A percentile compares a stretch with the other conserved stretches of the same genome.
Conservation (phyloP, 2,113 vertebrate species). For the Vidua chalybeata region DNA sequence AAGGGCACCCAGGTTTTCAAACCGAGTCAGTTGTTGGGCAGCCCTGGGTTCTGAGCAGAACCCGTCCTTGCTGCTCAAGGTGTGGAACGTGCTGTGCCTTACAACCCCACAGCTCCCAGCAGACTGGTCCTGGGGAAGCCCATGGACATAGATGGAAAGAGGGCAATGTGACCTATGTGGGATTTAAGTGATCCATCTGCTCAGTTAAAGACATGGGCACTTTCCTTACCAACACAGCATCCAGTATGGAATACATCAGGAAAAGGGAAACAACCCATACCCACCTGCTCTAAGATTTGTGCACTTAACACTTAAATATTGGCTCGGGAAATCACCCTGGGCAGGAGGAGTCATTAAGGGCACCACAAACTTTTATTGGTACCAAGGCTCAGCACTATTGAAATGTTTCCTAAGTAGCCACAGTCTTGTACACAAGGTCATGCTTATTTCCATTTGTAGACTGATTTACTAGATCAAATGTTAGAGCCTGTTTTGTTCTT, state of each 20-base stretch:
- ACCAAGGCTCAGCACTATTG: neutral
- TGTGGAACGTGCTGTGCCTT: fast-evolving
- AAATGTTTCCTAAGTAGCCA: neutral
- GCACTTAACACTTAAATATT: neutral
- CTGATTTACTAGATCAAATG: neutral
- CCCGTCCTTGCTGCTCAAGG: neutral
- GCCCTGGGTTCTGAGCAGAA: neutral
- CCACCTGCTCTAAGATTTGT: neutral
- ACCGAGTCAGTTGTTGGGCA: fast-evolving
- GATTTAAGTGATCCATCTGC: fast-evolving
- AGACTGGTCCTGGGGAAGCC: neutral
- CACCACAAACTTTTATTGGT: neutral
- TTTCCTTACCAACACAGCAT: neutral
- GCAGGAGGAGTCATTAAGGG: neutral
- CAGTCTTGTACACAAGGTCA: neutral
- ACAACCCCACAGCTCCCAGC: fast-evolving
- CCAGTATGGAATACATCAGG: fast-evolving
- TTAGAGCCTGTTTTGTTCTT: neutral
- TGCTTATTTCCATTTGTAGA: neutral
- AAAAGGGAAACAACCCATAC: neutral
- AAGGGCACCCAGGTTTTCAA: neutral
- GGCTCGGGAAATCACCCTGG: neutral
- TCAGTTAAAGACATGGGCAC: neutral
- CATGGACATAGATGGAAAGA: fast-evolving
- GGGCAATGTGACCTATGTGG: fast-evolving